Percentiles rank a stretch among this genome's conserved stretches.
Conservation (phyloP, 2,888 invertebrate genomes). For the Epistrophe eligans region DNA sequence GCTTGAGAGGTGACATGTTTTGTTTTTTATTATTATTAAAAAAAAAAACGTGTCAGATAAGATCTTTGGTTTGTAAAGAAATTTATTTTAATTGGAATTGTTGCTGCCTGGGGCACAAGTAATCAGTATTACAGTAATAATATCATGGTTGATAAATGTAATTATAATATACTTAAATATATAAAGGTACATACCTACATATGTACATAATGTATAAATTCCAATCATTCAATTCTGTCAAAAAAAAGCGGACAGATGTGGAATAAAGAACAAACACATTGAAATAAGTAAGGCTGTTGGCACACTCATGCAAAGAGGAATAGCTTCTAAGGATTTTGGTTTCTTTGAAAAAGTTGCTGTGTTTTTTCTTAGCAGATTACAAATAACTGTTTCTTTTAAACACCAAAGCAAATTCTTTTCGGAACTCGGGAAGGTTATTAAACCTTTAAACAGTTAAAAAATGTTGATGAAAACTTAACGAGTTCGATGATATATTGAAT, state of each 20-base stretch:
- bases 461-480: no score
- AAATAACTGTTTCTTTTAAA: no score
- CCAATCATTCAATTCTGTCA: slow-evolving; percentile 44
- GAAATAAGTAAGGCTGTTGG: background rate
- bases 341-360: background rate
- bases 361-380: background rate
- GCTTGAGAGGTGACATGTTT: slow-evolving; percentile 53
- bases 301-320: background rate
- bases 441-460: no score
- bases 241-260: background rate
- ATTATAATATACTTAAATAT: background rate
- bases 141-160: slow-evolving; percentile 7
- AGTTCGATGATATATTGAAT: no score
- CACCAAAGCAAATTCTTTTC: background rate
- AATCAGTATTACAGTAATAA: slow-evolving; percentile 1
- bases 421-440: background rate
- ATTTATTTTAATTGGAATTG: background rate
- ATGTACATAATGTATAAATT: background rate
- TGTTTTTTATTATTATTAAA: slow-evolving; percentile 28
- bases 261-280: background rate
- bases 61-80: slow-evolving; percentile 7
- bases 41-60: slow-evolving; percentile 10
- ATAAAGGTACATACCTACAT: no score
- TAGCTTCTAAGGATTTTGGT: background rate
- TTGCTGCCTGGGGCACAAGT: slow-evolving; percentile 12